phyloP scores from a whole-genome alignment of 2,797 vertebrate species.

The Gymnothorax javanicus region DNA sequence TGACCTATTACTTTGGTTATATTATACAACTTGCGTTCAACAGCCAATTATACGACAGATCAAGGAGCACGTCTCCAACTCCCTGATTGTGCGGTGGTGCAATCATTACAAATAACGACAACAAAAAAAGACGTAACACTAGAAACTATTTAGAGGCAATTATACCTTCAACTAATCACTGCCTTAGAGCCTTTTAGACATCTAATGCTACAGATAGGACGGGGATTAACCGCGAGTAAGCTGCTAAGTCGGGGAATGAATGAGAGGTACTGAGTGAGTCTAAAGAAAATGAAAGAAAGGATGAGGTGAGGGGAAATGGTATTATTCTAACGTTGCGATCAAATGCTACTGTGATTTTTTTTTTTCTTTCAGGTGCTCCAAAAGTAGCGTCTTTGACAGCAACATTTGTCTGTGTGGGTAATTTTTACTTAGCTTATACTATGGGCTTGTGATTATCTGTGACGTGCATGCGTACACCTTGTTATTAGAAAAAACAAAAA shows the following conservation, averaged over 20 bases:
- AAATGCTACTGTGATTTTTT: neutral
- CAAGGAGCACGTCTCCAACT: neutral
- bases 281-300: neutral
- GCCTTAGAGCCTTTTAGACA: neutral
- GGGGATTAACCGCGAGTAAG: neutral
- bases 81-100: neutral
- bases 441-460: neutral
- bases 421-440: neutral
- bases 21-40: neutral
- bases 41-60: neutral
- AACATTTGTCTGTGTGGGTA: no score
- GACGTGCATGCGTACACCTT: neutral
- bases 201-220: neutral
- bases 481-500: neutral
- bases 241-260: neutral
- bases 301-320: neutral
- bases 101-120: neutral
- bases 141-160: neutral
- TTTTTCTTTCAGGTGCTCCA: neutral
- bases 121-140: neutral
- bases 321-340: neutral
- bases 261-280: neutral
- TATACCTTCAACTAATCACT: neutral
- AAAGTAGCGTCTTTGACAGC: neutral
- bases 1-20: neutral